A percentile compares a stretch with the other conserved stretches of the same genome.
phyloP scores from a whole-genome alignment of 2,113 vertebrate species.

The Triplophysa siluroides region DNA sequence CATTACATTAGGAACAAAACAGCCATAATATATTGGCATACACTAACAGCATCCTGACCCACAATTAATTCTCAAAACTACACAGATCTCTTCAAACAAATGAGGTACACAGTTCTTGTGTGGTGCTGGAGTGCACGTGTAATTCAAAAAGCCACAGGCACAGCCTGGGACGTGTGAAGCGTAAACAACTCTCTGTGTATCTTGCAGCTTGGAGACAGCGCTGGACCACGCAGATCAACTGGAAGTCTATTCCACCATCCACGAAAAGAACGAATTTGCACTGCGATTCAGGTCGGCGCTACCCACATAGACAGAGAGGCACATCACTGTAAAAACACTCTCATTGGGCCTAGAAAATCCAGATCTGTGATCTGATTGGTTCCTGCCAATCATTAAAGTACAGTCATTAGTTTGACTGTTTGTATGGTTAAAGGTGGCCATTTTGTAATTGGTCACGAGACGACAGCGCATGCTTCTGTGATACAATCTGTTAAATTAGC shows the following conservation, averaged over 20 bases:
- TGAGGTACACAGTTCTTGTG: neutral
- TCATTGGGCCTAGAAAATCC: neutral
- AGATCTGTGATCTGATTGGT: neutral
- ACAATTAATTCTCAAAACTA: neutral
- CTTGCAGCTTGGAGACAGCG: neutral
- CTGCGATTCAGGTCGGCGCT: neutral
- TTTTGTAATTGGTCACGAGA: constrained; percentile 51
- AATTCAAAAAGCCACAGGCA: constrained; percentile 4
- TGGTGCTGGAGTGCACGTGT: constrained; percentile 1
- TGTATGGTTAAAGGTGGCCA: neutral
- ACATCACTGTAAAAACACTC: constrained; percentile 7
- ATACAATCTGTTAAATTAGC: constrained; percentile 2
- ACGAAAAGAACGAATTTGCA: neutral
- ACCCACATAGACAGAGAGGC: neutral
- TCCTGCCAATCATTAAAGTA: constrained; percentile 8
- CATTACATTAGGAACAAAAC: neutral
- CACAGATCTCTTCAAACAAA: neutral
- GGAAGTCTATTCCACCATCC: neutral
- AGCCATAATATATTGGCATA: neutral
- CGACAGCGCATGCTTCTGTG: constrained; percentile 19
- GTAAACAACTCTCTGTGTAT: constrained; percentile 3
- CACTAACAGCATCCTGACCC: neutral
- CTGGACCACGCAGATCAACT: neutral
- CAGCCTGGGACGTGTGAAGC: neutral
- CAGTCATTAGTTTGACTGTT: neutral